Evolutionary conservation across 2,113 vertebrate species (phyloP).

Genomic region (Porphyrio hochstetteri): DNA sequence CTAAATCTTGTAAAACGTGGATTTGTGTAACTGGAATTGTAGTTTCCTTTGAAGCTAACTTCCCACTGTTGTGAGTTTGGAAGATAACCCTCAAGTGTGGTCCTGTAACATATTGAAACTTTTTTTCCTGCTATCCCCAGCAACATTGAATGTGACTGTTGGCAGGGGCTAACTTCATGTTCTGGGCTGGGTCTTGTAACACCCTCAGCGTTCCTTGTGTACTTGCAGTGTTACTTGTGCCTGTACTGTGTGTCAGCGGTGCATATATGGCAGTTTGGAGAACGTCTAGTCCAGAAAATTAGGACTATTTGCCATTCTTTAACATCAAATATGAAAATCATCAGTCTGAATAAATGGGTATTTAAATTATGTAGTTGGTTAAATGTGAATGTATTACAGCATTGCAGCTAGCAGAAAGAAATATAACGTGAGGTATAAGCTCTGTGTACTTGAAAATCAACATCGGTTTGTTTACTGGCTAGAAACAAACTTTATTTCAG

Average conservation of each 20-base stretch:
- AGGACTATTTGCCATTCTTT: background rate
- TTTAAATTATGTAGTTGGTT: background rate
- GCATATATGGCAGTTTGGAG: background rate
- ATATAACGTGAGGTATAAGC: background rate
- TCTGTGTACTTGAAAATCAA: background rate
- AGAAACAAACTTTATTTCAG: background rate
- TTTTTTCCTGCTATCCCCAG: background rate
- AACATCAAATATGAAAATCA: background rate
- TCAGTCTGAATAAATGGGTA: background rate
- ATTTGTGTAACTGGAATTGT: background rate
- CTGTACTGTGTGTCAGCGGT: background rate
- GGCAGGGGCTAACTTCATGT: background rate
- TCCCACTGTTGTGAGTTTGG: background rate
- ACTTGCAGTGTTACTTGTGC: rapidly evolving
- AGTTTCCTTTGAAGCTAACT: background rate
- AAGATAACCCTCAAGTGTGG: background rate
- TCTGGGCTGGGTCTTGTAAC: background rate
- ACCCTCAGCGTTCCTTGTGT: background rate
- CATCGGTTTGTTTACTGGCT: background rate
- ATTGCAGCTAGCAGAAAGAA: background rate
- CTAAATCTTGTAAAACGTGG: background rate
- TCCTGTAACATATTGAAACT: background rate
- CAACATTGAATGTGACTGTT: background rate
- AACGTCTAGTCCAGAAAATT: background rate
- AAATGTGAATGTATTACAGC: background rate